Evolutionary conservation across 1,140 invertebrate genomes (phyloP), one percentile per base, ranked within the genome.

Genomic region (Drosophila takahashii): DNA sequence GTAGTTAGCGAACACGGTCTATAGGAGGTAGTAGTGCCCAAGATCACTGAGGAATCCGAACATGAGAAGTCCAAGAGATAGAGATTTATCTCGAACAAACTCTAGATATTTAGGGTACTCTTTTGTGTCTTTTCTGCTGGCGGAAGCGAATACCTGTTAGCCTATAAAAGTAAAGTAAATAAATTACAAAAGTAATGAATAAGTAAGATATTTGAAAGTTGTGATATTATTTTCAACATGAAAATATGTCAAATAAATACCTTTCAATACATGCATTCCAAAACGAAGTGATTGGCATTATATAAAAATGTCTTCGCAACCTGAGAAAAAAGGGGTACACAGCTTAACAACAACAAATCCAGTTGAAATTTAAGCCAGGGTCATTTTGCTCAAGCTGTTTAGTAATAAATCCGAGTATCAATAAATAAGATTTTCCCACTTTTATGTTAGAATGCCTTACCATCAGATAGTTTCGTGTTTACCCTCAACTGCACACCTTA

Each of bases 401-500:
- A 27, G 34, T 9, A 15, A 22, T 29, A 26, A 39, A 39, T 37
- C 3, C 26, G 6, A 50, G n/a, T 39, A 16, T 39, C 56, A n/a
- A 56, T 16, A 29, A 22, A 29, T 41, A 66, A 9, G 7, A 50
- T 44, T 41, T 62, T 37, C 41, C 16, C 41, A 47, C 39, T 10
- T 56, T 15, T 34, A 1, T 26, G 13, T 16, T 27, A 29, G 18
- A 16, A 32, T 29, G n/a, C 57, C 9, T 2, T 11, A 1, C 51
- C 47, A 29, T 50, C 47, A 22, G n/a, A 15, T 41, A 29, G 42
- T 16, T 39, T 15, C 32, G 42, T 48, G n/a, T 15, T 22, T 52
- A 26, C 50, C 50, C 16, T 52, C 16, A 6, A 52, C 15, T 66
- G 42, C 72, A 48, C 42, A 64, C 54, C 32, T 66, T n/a, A 59